These are phyloP conservation scores for Coryphaenoides rupestris DNA, from an alignment of 2,113 vertebrate genomes.

Conservation along the genomic window DNA sequence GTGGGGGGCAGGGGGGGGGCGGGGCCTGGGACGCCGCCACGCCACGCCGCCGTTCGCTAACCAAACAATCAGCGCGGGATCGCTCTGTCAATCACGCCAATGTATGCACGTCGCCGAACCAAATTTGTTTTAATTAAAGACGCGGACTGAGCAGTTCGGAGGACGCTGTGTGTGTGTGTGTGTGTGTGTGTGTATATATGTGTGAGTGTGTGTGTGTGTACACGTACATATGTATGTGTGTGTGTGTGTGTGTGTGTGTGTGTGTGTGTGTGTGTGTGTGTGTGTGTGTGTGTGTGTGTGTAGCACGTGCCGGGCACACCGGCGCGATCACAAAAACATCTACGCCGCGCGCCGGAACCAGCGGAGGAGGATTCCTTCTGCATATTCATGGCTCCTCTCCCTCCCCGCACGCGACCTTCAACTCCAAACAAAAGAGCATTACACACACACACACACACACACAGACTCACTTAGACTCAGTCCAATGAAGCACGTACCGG, in stretches of 20 bases:
- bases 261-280: constrained; percentile 4
- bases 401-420: constrained; percentile 60
- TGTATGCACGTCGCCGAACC: constrained; percentile 38
- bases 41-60: constrained; percentile 1
- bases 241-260: constrained; percentile 3
- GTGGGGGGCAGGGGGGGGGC: neutral
- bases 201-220: neutral
- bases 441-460: no score
- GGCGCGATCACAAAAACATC: constrained; percentile 38
- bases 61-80: constrained; percentile 13
- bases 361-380: constrained; percentile 57
- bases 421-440: constrained; percentile 77
- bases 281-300: constrained; percentile 20
- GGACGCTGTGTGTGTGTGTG: no score
- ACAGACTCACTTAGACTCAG: constrained; percentile 58
- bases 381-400: constrained; percentile 67
- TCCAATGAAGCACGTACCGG: constrained; percentile 69
- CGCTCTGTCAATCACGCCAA: constrained; percentile 33
- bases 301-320: constrained; percentile 24
- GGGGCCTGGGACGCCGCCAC: neutral
- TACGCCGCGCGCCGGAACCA: constrained; percentile 42
- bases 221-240: constrained; percentile 3
- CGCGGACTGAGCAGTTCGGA: constrained; percentile 17
- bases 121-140: constrained; percentile 68
- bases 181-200: no score